Evolutionary conservation across 2,888 invertebrate species (phyloP), one percentile per base, ranked within the genome.

Genomic region (Oscheius sp.): DNA sequence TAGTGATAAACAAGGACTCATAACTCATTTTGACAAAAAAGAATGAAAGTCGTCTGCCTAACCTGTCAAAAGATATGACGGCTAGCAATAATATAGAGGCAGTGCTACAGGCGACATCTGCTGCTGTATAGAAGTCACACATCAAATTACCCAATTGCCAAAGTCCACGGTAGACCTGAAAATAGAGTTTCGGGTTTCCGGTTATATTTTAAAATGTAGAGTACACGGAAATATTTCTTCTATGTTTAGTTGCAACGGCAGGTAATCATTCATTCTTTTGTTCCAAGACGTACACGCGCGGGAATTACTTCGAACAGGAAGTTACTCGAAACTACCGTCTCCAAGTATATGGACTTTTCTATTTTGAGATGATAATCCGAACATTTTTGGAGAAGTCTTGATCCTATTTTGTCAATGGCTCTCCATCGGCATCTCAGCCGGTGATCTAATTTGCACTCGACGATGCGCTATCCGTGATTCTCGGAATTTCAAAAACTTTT

Each of bases 81-180:
- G 89, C 88, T n/a, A 89, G 86, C 64, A 89, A 88, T 23, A 89
- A 84, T 53, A 89, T 89, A 65, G 89, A 89, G 2, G 89, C 89
- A 2, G 89, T 89, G 73, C 88, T 88, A 42, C 88, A 88, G 82
- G 88, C 86, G 33, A 89, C 89, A 79, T 89, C 89, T 67, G 86
- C 83, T 1, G 89, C 89, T 37, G 88, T 88, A 87, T 89, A 89
- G 33, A 89, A 85, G 77, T 89, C 89, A 83, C 89, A 89, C 70
- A 89, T 82, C 23, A 86, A 80, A 70, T 87, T 87, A 27, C 88
- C 88, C 31, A 89, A 79, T 69, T 83, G 82, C 89, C 89, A 89
- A 34, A 80, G 73, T 33, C 87, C 87, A 55, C 87, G 84, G 58
- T 86, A 86, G 4, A 88, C 87, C 88, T 88, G 84, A 50, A 82